These are phyloP conservation scores for Poecilia latipinna DNA, from an alignment of 2,113 vertebrate species.

Conservation along the genomic window DNA sequence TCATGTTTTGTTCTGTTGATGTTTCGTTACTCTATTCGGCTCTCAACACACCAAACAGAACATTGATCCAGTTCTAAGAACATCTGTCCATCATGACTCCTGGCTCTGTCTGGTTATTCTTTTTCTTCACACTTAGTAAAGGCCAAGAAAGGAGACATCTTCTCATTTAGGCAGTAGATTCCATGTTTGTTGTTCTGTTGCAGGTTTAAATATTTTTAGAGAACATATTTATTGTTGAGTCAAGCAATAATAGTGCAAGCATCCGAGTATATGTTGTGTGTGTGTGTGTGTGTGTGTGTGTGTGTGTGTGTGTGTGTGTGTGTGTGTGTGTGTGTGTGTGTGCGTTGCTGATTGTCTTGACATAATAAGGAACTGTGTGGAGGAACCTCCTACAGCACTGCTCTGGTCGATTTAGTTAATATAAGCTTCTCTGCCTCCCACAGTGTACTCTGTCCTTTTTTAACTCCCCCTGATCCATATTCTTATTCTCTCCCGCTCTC, in stretches of 20 bases:
- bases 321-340: constrained; percentile 14
- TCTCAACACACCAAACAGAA: background rate
- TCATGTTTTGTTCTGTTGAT: too few species aligned
- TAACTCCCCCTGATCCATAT: constrained; percentile 26
- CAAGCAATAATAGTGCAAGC: constrained; percentile 18
- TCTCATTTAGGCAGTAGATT: background rate
- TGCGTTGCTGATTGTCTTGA: constrained; percentile 37
- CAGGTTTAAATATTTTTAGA: too few species aligned
- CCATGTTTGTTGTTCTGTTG: background rate
- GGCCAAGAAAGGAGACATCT: too few species aligned
- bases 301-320: too few species aligned
- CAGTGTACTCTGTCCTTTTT: constrained; percentile 49
- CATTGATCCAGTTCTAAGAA: background rate
- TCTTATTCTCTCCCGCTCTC: constrained; percentile 13
- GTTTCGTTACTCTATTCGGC: too few species aligned
- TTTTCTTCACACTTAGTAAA: too few species aligned
- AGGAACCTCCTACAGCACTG: constrained; percentile 58
- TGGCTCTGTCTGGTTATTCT: background rate
- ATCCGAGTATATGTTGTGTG: constrained; percentile 21
- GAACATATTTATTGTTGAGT: too few species aligned
- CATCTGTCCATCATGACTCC: background rate
- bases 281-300: background rate
- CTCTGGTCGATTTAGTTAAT: constrained; percentile 55
- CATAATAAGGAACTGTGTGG: constrained; percentile 53
- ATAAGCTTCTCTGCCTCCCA: constrained; percentile 64